phyloP scores from a whole-genome alignment of 2,888 invertebrate genomes.

The Parnassius orleans region DNA sequence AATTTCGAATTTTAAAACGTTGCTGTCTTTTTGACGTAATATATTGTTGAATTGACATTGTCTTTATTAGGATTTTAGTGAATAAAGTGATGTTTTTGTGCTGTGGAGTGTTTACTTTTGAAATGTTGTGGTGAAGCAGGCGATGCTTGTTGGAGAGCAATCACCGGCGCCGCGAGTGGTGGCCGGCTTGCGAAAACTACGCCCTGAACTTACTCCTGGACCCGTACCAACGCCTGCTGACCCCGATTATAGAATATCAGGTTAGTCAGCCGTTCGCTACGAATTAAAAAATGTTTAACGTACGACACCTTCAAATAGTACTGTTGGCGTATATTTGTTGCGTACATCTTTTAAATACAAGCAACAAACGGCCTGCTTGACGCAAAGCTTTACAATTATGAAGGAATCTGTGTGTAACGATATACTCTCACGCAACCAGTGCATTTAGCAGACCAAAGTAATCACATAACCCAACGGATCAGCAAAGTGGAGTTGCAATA shows the following conservation, averaged over 20 bases:
- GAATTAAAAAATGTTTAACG: too few relatives aligned
- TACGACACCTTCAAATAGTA: too few relatives aligned
- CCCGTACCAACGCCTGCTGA: constrained; percentile 68
- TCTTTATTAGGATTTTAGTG: constrained; percentile 16
- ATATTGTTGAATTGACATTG: neutral
- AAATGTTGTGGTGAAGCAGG: constrained; percentile 26
- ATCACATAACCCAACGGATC: too few relatives aligned
- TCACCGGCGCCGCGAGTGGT: constrained; percentile 78
- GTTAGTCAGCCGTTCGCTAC: constrained; percentile 38
- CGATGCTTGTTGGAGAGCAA: constrained; percentile 75
- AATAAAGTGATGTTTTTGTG: constrained; percentile 23
- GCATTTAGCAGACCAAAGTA: too few relatives aligned
- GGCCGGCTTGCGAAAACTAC: constrained; percentile 74
- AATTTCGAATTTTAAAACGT: constrained; percentile 23
- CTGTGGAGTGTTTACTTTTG: constrained; percentile 25
- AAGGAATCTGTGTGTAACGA: too few relatives aligned
- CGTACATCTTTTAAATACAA: too few relatives aligned
- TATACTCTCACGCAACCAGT: too few relatives aligned
- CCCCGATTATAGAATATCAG: constrained; percentile 73
- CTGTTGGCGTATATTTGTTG: too few relatives aligned
- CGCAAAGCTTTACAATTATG: too few relatives aligned
- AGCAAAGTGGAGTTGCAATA: too few relatives aligned
- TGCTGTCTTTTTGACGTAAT: constrained; percentile 21
- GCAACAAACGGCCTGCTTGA: too few relatives aligned
- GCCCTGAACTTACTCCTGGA: constrained; percentile 72